Percentiles rank a stretch among this genome's conserved stretches.
These are phyloP conservation scores for Metalampra italica DNA, from an alignment of 2,888 invertebrate species.

Conservation along the genomic window DNA sequence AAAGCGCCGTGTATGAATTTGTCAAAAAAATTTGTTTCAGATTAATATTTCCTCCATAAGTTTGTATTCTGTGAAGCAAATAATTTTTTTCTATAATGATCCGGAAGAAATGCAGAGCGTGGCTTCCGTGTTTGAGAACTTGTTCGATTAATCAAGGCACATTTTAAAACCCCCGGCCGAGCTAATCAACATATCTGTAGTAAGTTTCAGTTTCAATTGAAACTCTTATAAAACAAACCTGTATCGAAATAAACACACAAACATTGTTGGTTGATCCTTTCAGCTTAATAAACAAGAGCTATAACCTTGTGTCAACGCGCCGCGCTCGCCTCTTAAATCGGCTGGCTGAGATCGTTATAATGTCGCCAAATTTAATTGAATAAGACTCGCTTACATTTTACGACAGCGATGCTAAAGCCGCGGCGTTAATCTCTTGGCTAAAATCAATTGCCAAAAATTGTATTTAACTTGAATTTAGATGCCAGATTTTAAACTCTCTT, in stretches of 20 bases:
- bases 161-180: conserved; percentile 19
- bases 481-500: conserved; percentile 38
- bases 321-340: conserved; percentile 51
- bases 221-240: not conserved
- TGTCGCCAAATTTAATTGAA: conserved; percentile 74
- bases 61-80: not conserved
- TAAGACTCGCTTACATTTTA: conserved; percentile 75
- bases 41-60: not conserved
- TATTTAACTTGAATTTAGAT: conserved; percentile 40
- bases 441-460: conserved; percentile 75
- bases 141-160: conserved; percentile 23
- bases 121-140: conserved; percentile 18
- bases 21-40: too few relatives aligned
- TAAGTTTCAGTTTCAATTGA: conserved; percentile 12
- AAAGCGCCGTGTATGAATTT: too few relatives aligned
- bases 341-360: conserved; percentile 70
- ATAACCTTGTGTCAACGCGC: conserved; percentile 44
- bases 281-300: conserved; percentile 47
- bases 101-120: conserved; percentile 8
- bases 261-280: not conserved
- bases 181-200: conserved; percentile 20
- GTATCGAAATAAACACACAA: not conserved
- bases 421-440: conserved; percentile 66
- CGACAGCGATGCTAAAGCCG: conserved; percentile 56
- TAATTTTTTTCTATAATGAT: too few relatives aligned